phyloP scores from a whole-genome alignment of 2,797 vertebrate genomes.

The Sylvilagus floridanus region DNA sequence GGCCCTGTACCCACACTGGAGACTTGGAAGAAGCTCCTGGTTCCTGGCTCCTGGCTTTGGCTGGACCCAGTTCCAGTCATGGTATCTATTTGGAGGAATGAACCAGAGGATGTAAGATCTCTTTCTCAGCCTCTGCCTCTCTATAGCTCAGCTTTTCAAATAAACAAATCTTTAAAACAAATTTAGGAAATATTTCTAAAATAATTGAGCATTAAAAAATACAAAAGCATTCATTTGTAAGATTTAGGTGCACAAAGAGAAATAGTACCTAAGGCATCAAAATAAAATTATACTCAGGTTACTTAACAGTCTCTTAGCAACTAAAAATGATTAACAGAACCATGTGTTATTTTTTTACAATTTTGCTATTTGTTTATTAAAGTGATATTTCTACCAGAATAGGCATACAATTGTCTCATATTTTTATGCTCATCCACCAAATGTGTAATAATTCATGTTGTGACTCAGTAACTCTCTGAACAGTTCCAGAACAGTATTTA shows the following conservation, averaged over 20 bases:
- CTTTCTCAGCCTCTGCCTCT: no score
- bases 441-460: neutral
- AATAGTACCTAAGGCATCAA: neutral
- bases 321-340: slow-evolving; percentile 10
- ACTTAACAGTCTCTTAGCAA: neutral
- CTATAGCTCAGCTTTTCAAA: no score
- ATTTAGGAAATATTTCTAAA: neutral
- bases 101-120: no score
- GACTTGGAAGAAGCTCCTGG: no score
- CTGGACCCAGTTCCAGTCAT: no score
- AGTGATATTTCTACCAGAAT: neutral
- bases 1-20: no score
- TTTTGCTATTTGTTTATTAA: neutral
- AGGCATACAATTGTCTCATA: slow-evolving; percentile 35
- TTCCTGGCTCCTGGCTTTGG: no score
- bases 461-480: neutral
- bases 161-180: no score
- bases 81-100: no score
- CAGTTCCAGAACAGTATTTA: neutral
- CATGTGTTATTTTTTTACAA: neutral
- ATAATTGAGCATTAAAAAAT: slow-evolving; percentile 43
- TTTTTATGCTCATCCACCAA: neutral
- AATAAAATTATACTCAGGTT: slow-evolving; percentile 11
- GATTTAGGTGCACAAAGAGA: slow-evolving; percentile 1
- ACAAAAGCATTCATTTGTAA: neutral